A percentile compares a stretch with the other conserved stretches of the same genome.
Evolutionary conservation across 2,797 vertebrate genomes (phyloP).

Genomic region (Helicolenus hilgendorfi): DNA sequence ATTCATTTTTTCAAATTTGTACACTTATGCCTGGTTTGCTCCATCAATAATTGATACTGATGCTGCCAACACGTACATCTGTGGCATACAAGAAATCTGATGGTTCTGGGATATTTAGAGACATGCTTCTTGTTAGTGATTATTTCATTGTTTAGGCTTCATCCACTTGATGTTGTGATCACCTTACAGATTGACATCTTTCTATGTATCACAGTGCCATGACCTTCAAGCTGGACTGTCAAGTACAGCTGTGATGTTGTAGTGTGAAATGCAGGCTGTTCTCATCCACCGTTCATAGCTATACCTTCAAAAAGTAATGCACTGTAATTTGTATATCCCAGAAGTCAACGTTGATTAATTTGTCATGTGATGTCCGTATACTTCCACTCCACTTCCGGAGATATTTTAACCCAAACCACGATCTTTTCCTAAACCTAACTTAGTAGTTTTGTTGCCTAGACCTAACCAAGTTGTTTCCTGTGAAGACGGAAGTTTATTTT

Average conservation of each 20-base stretch:
- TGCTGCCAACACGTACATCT: neutral
- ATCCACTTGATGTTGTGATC: neutral
- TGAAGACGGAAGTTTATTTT: too few relatives aligned
- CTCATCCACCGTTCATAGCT: too few relatives aligned
- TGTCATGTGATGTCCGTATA: too few relatives aligned
- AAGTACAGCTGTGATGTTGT: neutral
- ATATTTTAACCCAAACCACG: too few relatives aligned
- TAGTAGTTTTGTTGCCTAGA: too few relatives aligned
- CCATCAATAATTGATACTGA: neutral
- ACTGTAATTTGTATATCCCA: too few relatives aligned
- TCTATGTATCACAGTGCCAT: neutral
- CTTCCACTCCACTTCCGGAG: too few relatives aligned
- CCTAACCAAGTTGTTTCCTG: too few relatives aligned
- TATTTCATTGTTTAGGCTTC: neutral
- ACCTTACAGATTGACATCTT: constrained; percentile 6
- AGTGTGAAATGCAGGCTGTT: neutral
- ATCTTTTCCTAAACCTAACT: too few relatives aligned
- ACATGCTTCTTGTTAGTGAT: constrained; percentile 1
- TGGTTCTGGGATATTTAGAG: neutral
- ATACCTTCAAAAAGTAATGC: too few relatives aligned
- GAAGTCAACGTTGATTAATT: too few relatives aligned
- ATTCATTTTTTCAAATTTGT: constrained; percentile 3
- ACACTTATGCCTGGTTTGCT: neutral
- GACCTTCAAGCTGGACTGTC: neutral
- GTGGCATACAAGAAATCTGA: neutral